These are phyloP conservation scores for Myotis lucifugus DNA, from an alignment of 2,113 vertebrate genomes.

Conservation along the genomic window DNA sequence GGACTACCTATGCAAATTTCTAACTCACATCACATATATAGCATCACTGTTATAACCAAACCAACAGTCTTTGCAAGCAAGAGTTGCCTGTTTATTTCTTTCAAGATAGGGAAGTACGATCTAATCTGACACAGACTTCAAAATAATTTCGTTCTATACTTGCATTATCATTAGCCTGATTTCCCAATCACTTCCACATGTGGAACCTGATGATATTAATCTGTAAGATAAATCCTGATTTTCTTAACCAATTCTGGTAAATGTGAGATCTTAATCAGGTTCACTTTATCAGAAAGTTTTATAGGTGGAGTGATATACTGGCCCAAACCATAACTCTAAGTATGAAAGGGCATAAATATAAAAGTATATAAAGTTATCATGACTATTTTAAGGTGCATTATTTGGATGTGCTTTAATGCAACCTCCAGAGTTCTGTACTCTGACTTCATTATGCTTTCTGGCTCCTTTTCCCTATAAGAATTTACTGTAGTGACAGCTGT, in stretches of 20 bases:
- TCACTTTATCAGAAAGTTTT: background rate
- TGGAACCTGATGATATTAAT: background rate
- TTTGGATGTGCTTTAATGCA: background rate
- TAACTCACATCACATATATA: background rate
- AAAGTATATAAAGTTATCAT: background rate
- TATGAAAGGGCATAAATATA: background rate
- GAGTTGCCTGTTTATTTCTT: background rate
- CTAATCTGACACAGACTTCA: background rate
- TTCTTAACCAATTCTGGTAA: background rate
- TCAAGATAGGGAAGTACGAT: background rate
- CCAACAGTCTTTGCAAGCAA: background rate
- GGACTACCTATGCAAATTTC: background rate
- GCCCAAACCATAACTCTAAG: background rate
- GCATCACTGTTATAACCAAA: background rate
- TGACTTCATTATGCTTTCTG: background rate
- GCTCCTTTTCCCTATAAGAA: conserved; percentile 1
- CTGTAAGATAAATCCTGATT: background rate
- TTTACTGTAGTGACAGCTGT: conserved; percentile 59
- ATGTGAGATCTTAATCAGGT: background rate
- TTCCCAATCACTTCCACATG: background rate
- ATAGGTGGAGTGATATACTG: background rate
- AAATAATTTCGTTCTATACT: background rate
- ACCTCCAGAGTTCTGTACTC: background rate
- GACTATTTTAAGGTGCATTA: background rate
- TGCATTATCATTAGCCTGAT: background rate